A percentile compares a stretch with the other conserved stretches of the same genome.
Conservation (phyloP, 1,140 invertebrate genomes). For the Steinernema feltiae region DNA sequence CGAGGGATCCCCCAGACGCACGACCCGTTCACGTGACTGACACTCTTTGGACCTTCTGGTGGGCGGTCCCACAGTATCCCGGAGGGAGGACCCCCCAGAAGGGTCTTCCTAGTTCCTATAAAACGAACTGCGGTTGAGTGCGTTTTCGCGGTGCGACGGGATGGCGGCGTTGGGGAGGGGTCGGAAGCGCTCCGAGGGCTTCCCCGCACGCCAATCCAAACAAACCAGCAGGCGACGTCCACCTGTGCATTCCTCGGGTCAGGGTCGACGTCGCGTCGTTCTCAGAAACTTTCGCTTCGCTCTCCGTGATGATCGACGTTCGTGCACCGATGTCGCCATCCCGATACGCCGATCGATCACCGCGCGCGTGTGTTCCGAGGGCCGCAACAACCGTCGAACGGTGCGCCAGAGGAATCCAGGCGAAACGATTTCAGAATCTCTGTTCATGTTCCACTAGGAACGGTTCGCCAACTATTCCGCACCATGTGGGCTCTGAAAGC, state of each 20-base stretch:
- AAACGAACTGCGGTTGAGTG: neutral
- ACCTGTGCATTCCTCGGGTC: neutral
- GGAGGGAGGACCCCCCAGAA: neutral
- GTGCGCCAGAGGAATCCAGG: neutral
- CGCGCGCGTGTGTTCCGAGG: neutral
- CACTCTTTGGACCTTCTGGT: neutral
- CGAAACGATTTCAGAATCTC: neutral
- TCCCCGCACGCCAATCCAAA: neutral
- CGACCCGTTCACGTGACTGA: neutral
- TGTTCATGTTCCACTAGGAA: neutral
- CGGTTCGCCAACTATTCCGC: neutral
- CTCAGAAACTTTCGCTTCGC: neutral
- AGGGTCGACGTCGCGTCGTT: neutral
- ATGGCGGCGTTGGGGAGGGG: neutral
- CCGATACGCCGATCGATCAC: neutral
- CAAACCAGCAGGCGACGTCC: neutral
- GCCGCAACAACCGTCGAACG: neutral
- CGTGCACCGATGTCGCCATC: neutral
- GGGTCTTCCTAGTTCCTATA: neutral
- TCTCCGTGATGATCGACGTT: neutral
- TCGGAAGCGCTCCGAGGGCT: neutral
- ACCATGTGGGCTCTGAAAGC: slow-evolving; percentile 26
- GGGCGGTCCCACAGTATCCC: neutral
- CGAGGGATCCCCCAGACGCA: neutral
- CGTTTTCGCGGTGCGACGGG: neutral